Evolutionary conservation across 2,113 vertebrate species (phyloP).

Genomic region (Pelusios castaneus): DNA sequence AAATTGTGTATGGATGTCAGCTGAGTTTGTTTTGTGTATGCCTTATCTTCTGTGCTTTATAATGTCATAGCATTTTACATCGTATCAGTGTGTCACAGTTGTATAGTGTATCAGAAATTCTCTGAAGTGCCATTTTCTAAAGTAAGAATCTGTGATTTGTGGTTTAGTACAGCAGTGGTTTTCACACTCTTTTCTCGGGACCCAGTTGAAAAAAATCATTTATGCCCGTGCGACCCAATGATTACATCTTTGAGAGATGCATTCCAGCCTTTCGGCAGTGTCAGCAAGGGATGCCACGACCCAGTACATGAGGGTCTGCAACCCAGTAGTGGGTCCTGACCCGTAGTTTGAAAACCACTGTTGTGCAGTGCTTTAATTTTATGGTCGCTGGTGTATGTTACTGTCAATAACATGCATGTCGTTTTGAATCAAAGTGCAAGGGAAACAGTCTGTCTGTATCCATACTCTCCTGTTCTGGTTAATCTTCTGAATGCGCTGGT

Average conservation of each 20-base stretch:
- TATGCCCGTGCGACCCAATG: too few species aligned
- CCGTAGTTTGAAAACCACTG: too few species aligned
- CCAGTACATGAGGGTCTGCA: too few species aligned
- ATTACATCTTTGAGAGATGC: too few species aligned
- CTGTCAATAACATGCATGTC: background rate
- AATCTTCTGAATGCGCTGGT: background rate
- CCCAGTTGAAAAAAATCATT: too few species aligned
- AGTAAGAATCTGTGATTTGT: background rate
- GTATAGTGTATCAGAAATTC: background rate
- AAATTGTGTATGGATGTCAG: background rate
- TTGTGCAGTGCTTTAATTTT: background rate
- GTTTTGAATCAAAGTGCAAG: background rate
- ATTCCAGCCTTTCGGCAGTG: too few species aligned
- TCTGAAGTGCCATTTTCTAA: background rate
- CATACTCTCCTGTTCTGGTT: background rate
- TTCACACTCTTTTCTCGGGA: too few species aligned
- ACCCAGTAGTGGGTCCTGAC: too few species aligned
- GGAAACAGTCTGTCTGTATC: background rate
- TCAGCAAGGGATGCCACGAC: too few species aligned
- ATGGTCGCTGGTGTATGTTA: background rate
- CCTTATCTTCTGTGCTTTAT: background rate
- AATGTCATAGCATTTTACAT: background rate
- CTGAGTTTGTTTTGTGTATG: background rate
- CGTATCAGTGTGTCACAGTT: background rate
- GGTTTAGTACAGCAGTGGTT: too few species aligned